A percentile compares a stretch with the other conserved stretches of the same genome.
Conservation (phyloP, 2,888 invertebrate species). For the Bedellia somnulentella region DNA sequence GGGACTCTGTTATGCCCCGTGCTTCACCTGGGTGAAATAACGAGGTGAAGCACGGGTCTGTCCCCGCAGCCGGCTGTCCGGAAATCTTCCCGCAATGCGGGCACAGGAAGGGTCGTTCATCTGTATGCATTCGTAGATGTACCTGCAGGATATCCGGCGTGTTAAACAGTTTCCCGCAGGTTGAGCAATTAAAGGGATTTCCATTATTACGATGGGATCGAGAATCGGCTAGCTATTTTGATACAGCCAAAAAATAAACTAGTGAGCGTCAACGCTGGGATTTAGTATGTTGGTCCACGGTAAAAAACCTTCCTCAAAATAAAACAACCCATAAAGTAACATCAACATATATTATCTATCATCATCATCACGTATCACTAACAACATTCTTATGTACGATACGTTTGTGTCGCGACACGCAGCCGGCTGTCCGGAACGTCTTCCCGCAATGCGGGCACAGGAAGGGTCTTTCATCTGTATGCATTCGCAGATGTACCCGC, state of each 20-base stretch:
- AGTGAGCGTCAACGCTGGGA: too few relatives aligned
- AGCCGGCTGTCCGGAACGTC: constrained; percentile 48
- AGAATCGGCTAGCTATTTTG: too few relatives aligned
- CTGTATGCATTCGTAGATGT: constrained; percentile 50
- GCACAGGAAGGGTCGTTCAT: constrained; percentile 45
- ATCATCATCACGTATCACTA: neutral
- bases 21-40: too few relatives aligned
- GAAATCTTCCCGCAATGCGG: constrained; percentile 50
- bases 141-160: constrained; percentile 51
- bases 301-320: too few relatives aligned
- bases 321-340: neutral
- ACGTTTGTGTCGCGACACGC: constrained; percentile 43
- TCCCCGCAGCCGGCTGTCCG: constrained; percentile 41
- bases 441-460: constrained; percentile 48
- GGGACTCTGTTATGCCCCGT: too few relatives aligned
- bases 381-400: constrained; percentile 32
- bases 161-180: constrained; percentile 57
- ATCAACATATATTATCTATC: too few relatives aligned
- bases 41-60: too few relatives aligned
- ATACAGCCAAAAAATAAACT: too few relatives aligned
- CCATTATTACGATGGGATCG: constrained; percentile 58
- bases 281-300: too few relatives aligned
- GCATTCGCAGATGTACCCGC: constrained; percentile 46
- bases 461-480: constrained; percentile 49
- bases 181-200: constrained; percentile 48